Evolutionary conservation across 2,888 invertebrate species (phyloP).

Genomic region (Chironomus tentans): DNA sequence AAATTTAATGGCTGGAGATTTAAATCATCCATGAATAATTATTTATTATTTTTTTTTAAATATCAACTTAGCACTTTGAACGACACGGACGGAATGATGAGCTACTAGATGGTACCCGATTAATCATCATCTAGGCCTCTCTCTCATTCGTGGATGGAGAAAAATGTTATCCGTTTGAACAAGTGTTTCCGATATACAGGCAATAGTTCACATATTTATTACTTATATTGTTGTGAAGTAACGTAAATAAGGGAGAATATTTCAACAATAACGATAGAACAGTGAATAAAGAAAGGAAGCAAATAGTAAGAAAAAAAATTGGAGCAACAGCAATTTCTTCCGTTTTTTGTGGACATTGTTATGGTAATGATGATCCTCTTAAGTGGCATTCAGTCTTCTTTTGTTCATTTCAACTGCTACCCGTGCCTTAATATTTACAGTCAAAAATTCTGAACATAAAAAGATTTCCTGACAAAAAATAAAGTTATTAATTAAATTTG

Average conservation of each 20-base stretch:
- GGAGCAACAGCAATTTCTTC: neutral
- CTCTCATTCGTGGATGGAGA: neutral
- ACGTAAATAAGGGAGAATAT: neutral
- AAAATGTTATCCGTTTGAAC: conserved; percentile 13
- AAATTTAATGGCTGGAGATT: conserved; percentile 10
- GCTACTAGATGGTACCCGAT: neutral
- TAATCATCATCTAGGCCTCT: neutral
- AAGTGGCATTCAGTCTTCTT: no score
- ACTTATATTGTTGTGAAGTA: neutral
- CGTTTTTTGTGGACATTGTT: neutral
- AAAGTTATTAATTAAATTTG: no score
- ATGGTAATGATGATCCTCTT: conserved; percentile 39
- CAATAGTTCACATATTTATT: neutral
- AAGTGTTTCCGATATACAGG: conserved; percentile 2
- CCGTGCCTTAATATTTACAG: no score
- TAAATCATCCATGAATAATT: neutral
- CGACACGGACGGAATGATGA: neutral
- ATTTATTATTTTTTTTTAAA: neutral
- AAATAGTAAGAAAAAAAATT: neutral
- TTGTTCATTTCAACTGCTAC: no score
- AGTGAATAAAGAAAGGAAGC: neutral
- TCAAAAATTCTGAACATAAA: conserved; percentile 35
- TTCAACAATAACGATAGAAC: neutral
- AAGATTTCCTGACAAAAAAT: no score
- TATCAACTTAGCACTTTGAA: neutral